Conservation (phyloP, 2,797 vertebrate genomes). For the Ispidina lecontei region DNA sequence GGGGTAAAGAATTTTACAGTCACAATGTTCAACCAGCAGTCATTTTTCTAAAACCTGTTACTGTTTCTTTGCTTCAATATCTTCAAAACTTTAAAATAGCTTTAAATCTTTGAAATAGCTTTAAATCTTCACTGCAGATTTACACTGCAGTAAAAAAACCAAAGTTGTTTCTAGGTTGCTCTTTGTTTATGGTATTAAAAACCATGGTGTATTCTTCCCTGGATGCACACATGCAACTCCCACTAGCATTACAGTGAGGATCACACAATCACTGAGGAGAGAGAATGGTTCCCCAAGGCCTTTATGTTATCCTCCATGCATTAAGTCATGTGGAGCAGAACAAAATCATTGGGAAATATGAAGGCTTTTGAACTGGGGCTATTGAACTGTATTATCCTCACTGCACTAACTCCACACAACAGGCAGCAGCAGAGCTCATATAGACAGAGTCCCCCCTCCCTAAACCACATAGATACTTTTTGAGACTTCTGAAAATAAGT, state of each 20-base stretch:
- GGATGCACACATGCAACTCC: neutral
- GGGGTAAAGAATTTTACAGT: neutral
- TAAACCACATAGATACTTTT: neutral
- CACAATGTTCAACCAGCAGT: neutral
- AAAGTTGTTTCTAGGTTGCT: neutral
- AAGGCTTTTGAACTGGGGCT: slow-evolving; percentile 37
- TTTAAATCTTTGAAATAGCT: neutral
- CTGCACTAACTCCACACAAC: neutral
- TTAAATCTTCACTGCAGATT: neutral
- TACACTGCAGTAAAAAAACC: neutral
- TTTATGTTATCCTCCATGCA: slow-evolving; percentile 18
- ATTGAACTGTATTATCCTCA: neutral
- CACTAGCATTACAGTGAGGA: neutral
- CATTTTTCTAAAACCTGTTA: neutral
- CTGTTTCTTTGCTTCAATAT: neutral
- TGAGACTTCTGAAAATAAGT: neutral
- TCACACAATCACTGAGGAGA: neutral
- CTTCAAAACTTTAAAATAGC: too few relatives aligned
- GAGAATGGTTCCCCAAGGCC: neutral
- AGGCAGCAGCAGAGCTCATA: neutral
- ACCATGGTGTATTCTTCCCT: neutral
- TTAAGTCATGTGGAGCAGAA: neutral
- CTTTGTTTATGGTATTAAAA: neutral
- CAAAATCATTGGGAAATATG: slow-evolving; percentile 21
- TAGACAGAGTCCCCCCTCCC: neutral